Percentiles rank a stretch among this genome's conserved stretches.
Conservation (phyloP, 2,797 vertebrate genomes). For the Dallia pectoralis region DNA sequence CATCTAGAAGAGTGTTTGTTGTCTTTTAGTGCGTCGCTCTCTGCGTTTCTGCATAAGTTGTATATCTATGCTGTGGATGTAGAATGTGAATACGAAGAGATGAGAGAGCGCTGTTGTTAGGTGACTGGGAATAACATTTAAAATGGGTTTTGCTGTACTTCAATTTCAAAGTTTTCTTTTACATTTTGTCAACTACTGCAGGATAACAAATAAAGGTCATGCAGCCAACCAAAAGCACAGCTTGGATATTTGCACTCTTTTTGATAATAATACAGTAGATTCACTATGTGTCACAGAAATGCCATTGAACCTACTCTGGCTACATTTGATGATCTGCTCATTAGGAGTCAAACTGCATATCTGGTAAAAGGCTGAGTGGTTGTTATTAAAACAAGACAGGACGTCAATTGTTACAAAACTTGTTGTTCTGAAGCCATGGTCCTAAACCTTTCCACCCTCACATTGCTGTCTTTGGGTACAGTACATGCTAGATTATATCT, state of each 20-base stretch:
- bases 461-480: background rate
- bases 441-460: background rate
- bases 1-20: background rate
- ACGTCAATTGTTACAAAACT: background rate
- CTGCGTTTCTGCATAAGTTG: background rate
- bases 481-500: background rate
- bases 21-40: background rate
- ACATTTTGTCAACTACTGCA: constrained; percentile 40
- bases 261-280: constrained; percentile 11
- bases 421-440: background rate
- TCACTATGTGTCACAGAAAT: background rate
- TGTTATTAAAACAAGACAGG: background rate
- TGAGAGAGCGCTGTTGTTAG: constrained; percentile 1
- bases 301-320: background rate
- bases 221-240: constrained; percentile 43
- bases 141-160: constrained; percentile 41
- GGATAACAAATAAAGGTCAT: constrained; percentile 55
- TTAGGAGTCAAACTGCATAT: background rate
- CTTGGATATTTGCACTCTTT: constrained; percentile 44
- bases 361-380: background rate
- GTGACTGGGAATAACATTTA: constrained; percentile 12
- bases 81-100: constrained; percentile 10
- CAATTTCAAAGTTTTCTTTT: constrained; percentile 36
- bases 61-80: background rate
- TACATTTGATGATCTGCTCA: background rate